Conservation (phyloP, 2,797 vertebrate species). For the Lemur catta region DNA sequence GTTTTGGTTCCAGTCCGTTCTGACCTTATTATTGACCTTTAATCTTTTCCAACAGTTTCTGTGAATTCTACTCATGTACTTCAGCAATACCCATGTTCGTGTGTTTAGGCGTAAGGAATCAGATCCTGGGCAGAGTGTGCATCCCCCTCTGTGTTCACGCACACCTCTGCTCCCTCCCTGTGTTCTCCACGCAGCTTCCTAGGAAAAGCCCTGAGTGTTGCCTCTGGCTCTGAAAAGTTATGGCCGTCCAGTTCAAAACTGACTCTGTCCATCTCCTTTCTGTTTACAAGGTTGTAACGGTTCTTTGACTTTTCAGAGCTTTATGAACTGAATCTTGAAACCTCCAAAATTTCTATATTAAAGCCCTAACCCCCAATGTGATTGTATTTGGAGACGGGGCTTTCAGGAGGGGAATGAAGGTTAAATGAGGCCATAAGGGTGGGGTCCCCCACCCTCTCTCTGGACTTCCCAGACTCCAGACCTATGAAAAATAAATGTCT, state of each 20-base stretch:
- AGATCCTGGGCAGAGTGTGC: rapidly evolving
- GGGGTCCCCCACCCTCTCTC: not conserved
- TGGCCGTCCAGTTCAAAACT: not conserved
- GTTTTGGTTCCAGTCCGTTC: not conserved
- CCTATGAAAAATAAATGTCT: not conserved
- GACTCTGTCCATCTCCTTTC: not conserved
- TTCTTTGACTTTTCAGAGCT: not conserved
- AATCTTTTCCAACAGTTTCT: not conserved
- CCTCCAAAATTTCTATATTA: not conserved
- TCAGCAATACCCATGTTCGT: not conserved
- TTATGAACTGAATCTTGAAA: not conserved
- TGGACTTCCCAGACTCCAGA: not conserved
- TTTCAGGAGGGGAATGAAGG: not conserved
- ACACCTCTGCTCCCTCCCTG: rapidly evolving
- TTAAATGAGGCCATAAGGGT: not conserved
- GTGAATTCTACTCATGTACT: not conserved
- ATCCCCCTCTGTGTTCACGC: not conserved
- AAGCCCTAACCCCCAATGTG: rapidly evolving
- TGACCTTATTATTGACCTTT: not conserved
- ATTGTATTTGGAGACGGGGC: not conserved
- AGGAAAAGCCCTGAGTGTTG: not conserved
- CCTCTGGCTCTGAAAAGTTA: not conserved
- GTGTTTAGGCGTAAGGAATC: not conserved
- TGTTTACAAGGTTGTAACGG: not conserved
- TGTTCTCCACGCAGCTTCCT: not conserved